phyloP scores from a whole-genome alignment of 2,797 vertebrate genomes.

The Eurystomus glaucurus region DNA sequence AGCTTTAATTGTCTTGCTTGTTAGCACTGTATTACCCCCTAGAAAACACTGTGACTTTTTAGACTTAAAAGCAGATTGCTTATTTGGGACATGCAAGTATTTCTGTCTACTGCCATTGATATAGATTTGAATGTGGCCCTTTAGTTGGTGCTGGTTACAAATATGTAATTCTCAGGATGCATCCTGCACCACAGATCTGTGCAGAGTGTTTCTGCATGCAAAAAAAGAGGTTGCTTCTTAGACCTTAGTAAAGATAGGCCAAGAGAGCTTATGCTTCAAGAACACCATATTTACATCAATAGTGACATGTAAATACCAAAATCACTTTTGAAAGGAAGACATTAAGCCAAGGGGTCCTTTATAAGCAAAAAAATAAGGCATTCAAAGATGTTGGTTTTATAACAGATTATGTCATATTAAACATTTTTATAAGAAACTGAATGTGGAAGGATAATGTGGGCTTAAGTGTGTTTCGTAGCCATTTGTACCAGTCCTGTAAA shows the following conservation, averaged over 20 bases:
- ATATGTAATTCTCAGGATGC: neutral
- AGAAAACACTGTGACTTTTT: neutral
- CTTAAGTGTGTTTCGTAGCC: neutral
- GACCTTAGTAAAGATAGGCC: neutral
- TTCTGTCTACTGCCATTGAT: neutral
- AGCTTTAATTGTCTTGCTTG: neutral
- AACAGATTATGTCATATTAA: neutral
- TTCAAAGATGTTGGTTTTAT: neutral
- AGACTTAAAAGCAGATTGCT: neutral
- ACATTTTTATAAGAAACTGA: neutral
- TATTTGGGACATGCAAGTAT: neutral
- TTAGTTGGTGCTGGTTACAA: neutral
- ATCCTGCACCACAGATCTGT: neutral
- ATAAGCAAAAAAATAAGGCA: neutral
- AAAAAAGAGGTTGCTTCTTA: neutral
- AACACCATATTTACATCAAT: accelerated
- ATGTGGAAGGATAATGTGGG: neutral
- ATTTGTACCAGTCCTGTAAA: neutral
- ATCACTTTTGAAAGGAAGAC: neutral
- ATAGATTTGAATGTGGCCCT: neutral
- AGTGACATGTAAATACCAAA: neutral
- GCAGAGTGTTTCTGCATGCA: neutral
- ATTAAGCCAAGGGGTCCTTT: neutral
- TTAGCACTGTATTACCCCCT: neutral
- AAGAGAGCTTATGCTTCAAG: neutral